phyloP scores from a whole-genome alignment of 2,888 invertebrate species.

The Sycophila texana region DNA sequence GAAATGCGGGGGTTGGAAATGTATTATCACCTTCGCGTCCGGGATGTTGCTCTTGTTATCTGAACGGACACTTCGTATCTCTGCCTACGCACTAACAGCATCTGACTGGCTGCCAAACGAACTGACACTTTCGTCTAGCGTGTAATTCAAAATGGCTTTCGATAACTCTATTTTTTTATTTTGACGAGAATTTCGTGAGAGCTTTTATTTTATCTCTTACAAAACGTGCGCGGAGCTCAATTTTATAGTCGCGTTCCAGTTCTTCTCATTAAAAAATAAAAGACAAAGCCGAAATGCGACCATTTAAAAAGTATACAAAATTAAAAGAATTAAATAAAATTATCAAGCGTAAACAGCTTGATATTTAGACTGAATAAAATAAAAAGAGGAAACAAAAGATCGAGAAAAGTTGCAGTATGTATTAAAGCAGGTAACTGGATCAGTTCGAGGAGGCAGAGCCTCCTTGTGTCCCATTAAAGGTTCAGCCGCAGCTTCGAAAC shows the following conservation, averaged over 20 bases:
- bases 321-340: too few species aligned
- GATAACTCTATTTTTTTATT: slow-evolving; percentile 10
- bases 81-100: slow-evolving; percentile 66
- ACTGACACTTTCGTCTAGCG: slow-evolving; percentile 60
- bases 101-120: slow-evolving; percentile 61
- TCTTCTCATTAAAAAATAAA: too few species aligned
- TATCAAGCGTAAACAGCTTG: too few species aligned
- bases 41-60: slow-evolving; percentile 73
- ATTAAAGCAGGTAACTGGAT: too few species aligned
- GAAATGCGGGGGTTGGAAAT: slow-evolving; percentile 66
- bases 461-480: slow-evolving; percentile 4
- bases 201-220: neutral
- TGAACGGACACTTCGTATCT: slow-evolving; percentile 70
- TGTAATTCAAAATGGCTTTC: slow-evolving; percentile 25
- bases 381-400: too few species aligned
- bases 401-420: too few species aligned
- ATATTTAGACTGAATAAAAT: too few species aligned
- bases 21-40: slow-evolving; percentile 69
- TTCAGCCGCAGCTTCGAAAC: neutral
- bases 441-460: neutral
- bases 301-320: too few species aligned
- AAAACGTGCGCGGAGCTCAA: neutral
- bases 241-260: too few species aligned
- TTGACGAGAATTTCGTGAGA: neutral
- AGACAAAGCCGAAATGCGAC: too few species aligned